These are phyloP conservation scores for Agonopterix alstromeriana DNA, from an alignment of 2,888 invertebrate genomes.

Conservation along the genomic window DNA sequence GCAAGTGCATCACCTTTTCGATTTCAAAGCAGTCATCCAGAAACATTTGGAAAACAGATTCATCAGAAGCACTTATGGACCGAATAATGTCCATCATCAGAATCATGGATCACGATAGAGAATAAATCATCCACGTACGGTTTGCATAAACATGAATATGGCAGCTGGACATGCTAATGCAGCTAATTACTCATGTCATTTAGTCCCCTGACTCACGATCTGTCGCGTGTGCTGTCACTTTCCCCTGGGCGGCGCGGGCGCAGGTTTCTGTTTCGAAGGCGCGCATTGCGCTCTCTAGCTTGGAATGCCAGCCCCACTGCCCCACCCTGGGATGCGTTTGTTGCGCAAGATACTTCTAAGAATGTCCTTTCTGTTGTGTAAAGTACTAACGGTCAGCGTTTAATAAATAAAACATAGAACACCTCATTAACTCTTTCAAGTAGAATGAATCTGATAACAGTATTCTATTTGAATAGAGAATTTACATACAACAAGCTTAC, in stretches of 20 bases:
- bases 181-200: constrained; percentile 44
- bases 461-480: no score
- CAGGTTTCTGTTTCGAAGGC: constrained; percentile 57
- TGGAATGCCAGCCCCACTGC: constrained; percentile 41
- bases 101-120: neutral
- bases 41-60: no score
- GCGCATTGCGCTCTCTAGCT: constrained; percentile 48
- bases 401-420: constrained; percentile 13
- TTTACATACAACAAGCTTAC: no score
- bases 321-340: constrained; percentile 20
- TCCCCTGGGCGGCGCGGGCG: constrained; percentile 42
- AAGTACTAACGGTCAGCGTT: constrained; percentile 9
- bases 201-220: constrained; percentile 32
- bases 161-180: constrained; percentile 15
- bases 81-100: no score
- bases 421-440: no score
- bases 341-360: neutral
- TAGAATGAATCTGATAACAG: no score
- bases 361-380: no score
- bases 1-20: no score
- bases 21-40: no score
- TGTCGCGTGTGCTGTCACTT: constrained; percentile 64
- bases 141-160: constrained; percentile 8
- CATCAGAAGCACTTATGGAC: no score
- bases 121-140: constrained; percentile 2